These are phyloP conservation scores for Aplocera efformata DNA, from an alignment of 2,888 invertebrate species.

Conservation along the genomic window DNA sequence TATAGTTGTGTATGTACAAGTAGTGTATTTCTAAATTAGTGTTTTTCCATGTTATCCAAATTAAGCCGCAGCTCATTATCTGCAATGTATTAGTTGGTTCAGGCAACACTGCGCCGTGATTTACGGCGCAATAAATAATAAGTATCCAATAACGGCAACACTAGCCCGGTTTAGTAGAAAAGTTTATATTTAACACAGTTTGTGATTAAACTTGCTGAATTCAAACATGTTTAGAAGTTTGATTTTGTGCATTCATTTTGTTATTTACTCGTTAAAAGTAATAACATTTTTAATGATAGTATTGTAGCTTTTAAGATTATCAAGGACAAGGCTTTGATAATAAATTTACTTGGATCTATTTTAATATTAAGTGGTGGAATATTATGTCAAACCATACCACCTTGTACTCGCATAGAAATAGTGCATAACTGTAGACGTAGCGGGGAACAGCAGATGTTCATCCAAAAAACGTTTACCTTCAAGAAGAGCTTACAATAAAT, in stretches of 20 bases:
- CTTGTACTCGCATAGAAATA: too few relatives aligned
- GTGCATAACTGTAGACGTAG: too few relatives aligned
- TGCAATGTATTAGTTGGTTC: constrained; percentile 31
- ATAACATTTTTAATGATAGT: too few relatives aligned
- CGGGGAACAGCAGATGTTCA: neutral
- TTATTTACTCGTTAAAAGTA: too few relatives aligned
- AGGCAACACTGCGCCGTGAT: constrained; percentile 28
- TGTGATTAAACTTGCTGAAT: constrained; percentile 13
- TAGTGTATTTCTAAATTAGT: too few relatives aligned
- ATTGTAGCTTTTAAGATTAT: too few relatives aligned
- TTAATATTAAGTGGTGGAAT: too few relatives aligned
- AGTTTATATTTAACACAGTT: constrained; percentile 27
- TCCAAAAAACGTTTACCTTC: neutral
- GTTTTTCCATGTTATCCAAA: constrained; percentile 2
- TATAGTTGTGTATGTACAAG: too few relatives aligned
- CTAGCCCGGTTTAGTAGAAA: constrained; percentile 24
- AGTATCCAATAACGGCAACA: constrained; percentile 33
- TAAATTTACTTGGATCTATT: too few relatives aligned
- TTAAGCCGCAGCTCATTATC: constrained; percentile 20
- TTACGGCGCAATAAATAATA: constrained; percentile 34
- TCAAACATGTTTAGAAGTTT: constrained; percentile 5
- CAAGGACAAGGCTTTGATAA: too few relatives aligned
- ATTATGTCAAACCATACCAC: too few relatives aligned
- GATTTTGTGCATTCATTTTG: constrained; percentile 1
- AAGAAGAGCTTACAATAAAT: neutral